Conservation (phyloP, 1,140 invertebrate genomes). For the Ceratoteleas bidentatus region DNA sequence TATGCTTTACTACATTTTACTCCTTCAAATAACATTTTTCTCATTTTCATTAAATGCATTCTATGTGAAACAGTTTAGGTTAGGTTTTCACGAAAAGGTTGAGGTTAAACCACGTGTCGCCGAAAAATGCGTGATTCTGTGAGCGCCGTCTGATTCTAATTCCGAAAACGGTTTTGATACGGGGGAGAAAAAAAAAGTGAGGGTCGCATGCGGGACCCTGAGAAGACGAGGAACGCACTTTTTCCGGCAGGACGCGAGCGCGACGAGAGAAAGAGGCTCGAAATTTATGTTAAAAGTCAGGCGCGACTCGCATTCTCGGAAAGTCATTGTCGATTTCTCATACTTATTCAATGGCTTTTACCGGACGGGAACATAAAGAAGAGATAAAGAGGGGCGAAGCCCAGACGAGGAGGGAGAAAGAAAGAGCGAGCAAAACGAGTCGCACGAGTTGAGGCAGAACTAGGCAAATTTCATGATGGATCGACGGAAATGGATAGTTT, state of each 20-base stretch:
- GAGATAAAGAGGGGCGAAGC: constrained; percentile 19
- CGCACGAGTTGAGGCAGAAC: constrained; percentile 31
- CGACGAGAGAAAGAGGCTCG: constrained; percentile 41
- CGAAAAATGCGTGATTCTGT: no score
- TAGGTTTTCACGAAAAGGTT: no score
- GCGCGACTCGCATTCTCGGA: constrained; percentile 72
- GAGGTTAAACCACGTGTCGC: no score
- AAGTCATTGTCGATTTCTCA: constrained; percentile 79
- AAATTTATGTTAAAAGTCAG: constrained; percentile 76
- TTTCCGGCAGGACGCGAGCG: constrained; percentile 38
- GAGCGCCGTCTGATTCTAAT: no score
- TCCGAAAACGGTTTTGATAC: constrained; percentile 19
- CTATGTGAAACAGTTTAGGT: no score
- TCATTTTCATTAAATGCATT: no score
- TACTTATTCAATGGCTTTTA: constrained; percentile 70
- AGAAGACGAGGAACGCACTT: constrained; percentile 45
- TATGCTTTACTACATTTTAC: no score
- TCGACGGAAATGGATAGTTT: constrained; percentile 65
- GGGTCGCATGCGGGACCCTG: constrained; percentile 36
- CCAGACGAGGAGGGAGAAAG: constrained; percentile 5
- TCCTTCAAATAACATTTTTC: no score
- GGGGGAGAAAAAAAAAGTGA: constrained; percentile 27
- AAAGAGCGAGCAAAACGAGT: constrained; percentile 1
- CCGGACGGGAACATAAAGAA: constrained; percentile 44
- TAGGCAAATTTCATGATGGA: constrained; percentile 62